A percentile compares a stretch with the other conserved stretches of the same genome.
These are phyloP conservation scores for Protaetia brevitarsis DNA, from an alignment of 1,140 invertebrate genomes.

Conservation along the genomic window DNA sequence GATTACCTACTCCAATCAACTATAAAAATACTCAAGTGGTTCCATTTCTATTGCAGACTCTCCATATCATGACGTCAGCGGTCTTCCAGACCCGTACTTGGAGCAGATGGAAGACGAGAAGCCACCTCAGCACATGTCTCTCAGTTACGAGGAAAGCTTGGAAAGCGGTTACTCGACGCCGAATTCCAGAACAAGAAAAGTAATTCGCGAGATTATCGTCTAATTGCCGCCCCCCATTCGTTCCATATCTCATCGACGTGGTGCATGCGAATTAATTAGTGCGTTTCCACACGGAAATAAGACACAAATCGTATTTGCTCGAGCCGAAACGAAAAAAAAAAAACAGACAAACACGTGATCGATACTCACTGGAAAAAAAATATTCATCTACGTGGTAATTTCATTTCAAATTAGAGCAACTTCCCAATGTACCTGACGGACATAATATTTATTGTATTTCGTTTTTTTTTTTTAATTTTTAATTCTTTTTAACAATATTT, in stretches of 20 bases:
- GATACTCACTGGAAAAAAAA: background rate
- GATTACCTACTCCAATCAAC: no score
- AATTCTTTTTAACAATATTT: background rate
- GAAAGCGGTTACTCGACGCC: slow-evolving; percentile 92
- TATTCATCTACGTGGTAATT: background rate
- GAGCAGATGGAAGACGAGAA: slow-evolving; percentile 73
- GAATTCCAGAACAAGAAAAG: slow-evolving; percentile 81
- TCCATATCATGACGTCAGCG: slow-evolving; percentile 88
- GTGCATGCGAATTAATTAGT: background rate
- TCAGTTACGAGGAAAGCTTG: slow-evolving; percentile 87
- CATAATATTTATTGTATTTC: slow-evolving; percentile 20
- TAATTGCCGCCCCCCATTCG: slow-evolving; percentile 53
- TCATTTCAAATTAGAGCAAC: slow-evolving; percentile 15
- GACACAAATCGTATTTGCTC: background rate
- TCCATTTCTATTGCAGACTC: slow-evolving; percentile 65
- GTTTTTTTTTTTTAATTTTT: slow-evolving; percentile 4
- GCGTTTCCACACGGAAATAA: background rate
- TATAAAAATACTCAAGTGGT: no score
- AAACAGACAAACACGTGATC: background rate
- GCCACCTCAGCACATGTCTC: slow-evolving; percentile 76
- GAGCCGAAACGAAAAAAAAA: background rate
- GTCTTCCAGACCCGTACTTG: slow-evolving; percentile 81
- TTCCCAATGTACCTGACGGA: slow-evolving; percentile 21
- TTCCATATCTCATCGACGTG: background rate
- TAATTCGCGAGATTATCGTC: slow-evolving; percentile 93